A percentile compares a stretch with the other conserved stretches of the same genome.
These are phyloP conservation scores for Dendrophyllia cribrosa DNA, from an alignment of 64 coral and sea anemone species.

Conservation along the genomic window DNA sequence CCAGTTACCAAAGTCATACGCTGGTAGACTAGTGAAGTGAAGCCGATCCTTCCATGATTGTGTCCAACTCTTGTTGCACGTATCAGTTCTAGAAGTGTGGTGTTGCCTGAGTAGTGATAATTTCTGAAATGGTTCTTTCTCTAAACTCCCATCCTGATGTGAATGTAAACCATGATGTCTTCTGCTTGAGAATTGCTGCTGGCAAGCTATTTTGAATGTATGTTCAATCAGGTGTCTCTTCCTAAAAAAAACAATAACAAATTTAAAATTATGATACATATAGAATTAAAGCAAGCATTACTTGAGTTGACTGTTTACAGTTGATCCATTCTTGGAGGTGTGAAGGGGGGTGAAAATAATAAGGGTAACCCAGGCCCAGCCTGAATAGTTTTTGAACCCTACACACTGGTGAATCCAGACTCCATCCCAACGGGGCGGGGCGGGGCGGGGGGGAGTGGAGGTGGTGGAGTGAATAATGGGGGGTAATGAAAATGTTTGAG, in stretches of 20 bases:
- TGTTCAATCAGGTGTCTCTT: not conserved
- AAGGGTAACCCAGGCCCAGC: too few species aligned
- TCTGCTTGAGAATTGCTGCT: not conserved
- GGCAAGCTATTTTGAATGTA: not conserved
- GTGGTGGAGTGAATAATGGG: too few species aligned
- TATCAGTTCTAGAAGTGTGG: not conserved
- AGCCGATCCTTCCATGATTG: conserved; percentile 73
- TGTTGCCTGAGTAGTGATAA: conserved; percentile 19
- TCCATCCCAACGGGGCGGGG: too few species aligned
- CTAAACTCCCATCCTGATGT: not conserved
- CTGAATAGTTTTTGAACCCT: too few species aligned
- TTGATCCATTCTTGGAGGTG: too few species aligned
- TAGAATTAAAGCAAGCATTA: too few species aligned
- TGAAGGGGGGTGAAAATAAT: too few species aligned
- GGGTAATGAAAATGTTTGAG: too few species aligned
- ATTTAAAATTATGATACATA: too few species aligned
- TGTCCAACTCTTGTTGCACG: conserved; percentile 53
- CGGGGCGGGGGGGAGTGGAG: too few species aligned
- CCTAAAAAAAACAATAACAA: not conserved
- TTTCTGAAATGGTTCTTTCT: conserved; percentile 69
- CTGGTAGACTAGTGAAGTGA: conserved; percentile 88
- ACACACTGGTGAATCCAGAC: too few species aligned
- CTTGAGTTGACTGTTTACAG: too few species aligned
- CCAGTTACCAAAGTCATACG: conserved; percentile 91
- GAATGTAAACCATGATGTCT: not conserved